phyloP scores from a whole-genome alignment of 2,888 invertebrate genomes.

The Drosophila quinaria region DNA sequence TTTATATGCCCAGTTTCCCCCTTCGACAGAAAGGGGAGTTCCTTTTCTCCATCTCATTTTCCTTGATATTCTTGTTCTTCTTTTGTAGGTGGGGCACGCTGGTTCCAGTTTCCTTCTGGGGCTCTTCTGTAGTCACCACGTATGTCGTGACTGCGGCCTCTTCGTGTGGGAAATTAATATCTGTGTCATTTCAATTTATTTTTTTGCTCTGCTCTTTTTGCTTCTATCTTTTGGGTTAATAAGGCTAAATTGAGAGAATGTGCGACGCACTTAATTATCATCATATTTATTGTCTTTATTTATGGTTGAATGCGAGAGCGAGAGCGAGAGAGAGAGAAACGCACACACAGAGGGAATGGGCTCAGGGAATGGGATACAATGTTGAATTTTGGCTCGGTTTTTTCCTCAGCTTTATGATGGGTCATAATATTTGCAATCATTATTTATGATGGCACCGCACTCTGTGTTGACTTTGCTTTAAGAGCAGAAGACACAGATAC shows the following conservation, averaged over 20 bases:
- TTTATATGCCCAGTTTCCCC: slow-evolving; percentile 52
- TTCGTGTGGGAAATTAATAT: slow-evolving; percentile 77
- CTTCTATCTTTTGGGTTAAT: slow-evolving; percentile 76
- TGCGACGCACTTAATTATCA: slow-evolving; percentile 81
- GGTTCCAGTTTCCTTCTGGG: slow-evolving; percentile 13
- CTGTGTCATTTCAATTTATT: slow-evolving; percentile 70
- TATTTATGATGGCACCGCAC: slow-evolving; percentile 45
- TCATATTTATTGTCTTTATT: slow-evolving; percentile 82
- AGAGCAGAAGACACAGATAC: background rate
- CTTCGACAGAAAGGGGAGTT: slow-evolving; percentile 11
- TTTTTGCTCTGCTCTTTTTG: background rate
- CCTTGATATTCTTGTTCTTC: slow-evolving; percentile 5
- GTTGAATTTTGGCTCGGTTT: slow-evolving; percentile 26
- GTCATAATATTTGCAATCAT: slow-evolving; percentile 62
- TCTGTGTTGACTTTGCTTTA: slow-evolving; percentile 3
- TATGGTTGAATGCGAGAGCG: slow-evolving; percentile 38
- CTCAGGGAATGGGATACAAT: slow-evolving; percentile 4
- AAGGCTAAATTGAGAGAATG: slow-evolving; percentile 81
- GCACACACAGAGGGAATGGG: background rate
- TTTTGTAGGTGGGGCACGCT: slow-evolving; percentile 7
- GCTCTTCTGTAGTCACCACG: slow-evolving; percentile 27
- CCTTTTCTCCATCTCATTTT: background rate
- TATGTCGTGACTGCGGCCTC: slow-evolving; percentile 50
- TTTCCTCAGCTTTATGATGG: slow-evolving; percentile 37
- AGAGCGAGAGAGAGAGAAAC: background rate